Evolutionary conservation across 2,888 invertebrate genomes (phyloP).

Genomic region (Biston stratarius): DNA sequence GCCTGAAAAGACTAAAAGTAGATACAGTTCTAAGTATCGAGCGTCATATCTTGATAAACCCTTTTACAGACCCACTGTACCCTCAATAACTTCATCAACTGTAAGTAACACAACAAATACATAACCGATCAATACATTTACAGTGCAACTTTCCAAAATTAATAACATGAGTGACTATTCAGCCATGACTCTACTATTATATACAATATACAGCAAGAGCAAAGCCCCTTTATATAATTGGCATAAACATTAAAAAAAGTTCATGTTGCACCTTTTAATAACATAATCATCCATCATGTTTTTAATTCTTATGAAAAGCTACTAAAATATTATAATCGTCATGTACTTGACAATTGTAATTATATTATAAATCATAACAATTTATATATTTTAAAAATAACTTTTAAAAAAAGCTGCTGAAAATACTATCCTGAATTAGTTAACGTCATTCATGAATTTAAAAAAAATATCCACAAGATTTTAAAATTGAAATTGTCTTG

Average conservation of each 20-base stretch:
- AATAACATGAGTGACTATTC: slow-evolving; percentile 3
- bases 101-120: slow-evolving; percentile 69
- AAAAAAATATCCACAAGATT: background rate
- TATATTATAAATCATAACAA: too few species aligned
- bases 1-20: slow-evolving; percentile 79
- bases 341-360: background rate
- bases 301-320: slow-evolving; percentile 27
- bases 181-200: slow-evolving; percentile 27
- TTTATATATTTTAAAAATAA: background rate
- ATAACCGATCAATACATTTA: slow-evolving; percentile 29
- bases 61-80: slow-evolving; percentile 88
- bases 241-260: slow-evolving; percentile 54
- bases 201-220: slow-evolving; percentile 46
- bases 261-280: slow-evolving; percentile 48
- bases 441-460: background rate
- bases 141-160: slow-evolving; percentile 49
- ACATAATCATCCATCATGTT: slow-evolving; percentile 32
- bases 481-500: background rate
- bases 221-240: slow-evolving; percentile 85
- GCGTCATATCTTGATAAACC: slow-evolving; percentile 83
- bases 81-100: slow-evolving; percentile 84
- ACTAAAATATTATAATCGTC: background rate
- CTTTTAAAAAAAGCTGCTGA: background rate
- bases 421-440: too few species aligned
- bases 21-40: slow-evolving; percentile 88